Conservation (phyloP, 2,113 vertebrate genomes). For the Oenanthe oenanthe region DNA sequence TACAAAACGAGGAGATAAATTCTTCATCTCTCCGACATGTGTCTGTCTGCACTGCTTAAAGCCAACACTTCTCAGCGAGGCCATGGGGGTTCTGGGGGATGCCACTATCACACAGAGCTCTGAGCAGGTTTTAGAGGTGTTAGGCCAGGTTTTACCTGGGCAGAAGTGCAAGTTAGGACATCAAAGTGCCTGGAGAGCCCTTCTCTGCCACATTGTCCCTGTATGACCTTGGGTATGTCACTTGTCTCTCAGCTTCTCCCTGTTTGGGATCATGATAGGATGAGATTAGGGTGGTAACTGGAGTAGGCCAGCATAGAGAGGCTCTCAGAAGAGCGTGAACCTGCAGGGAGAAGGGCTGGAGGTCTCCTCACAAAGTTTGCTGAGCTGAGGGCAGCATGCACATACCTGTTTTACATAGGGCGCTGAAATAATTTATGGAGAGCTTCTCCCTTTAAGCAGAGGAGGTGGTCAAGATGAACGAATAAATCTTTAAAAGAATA, state of each 20-base stretch:
- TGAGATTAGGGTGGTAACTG: neutral
- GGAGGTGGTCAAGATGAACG: conserved; percentile 76
- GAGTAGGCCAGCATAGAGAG: neutral
- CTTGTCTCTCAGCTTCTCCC: accelerated
- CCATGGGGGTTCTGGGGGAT: accelerated
- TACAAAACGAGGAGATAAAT: neutral
- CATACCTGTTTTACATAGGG: conserved; percentile 43
- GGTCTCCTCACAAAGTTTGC: neutral
- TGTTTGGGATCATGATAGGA: accelerated
- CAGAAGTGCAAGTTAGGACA: neutral
- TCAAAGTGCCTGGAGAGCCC: neutral
- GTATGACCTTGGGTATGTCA: neutral
- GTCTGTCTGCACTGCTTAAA: neutral
- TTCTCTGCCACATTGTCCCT: accelerated
- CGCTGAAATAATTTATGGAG: conserved; percentile 75
- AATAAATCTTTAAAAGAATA: conserved; percentile 86
- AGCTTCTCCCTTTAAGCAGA: conserved; percentile 63
- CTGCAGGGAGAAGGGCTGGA: neutral
- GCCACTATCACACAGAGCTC: neutral
- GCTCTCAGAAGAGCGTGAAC: accelerated
- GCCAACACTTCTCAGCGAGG: neutral
- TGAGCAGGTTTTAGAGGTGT: neutral
- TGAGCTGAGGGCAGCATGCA: neutral
- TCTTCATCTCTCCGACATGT: neutral
- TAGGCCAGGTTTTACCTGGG: neutral